Base-by-base conservation (phyloP, 2,113 vertebrate species). In the Poicephalus gulielmi region DNA sequence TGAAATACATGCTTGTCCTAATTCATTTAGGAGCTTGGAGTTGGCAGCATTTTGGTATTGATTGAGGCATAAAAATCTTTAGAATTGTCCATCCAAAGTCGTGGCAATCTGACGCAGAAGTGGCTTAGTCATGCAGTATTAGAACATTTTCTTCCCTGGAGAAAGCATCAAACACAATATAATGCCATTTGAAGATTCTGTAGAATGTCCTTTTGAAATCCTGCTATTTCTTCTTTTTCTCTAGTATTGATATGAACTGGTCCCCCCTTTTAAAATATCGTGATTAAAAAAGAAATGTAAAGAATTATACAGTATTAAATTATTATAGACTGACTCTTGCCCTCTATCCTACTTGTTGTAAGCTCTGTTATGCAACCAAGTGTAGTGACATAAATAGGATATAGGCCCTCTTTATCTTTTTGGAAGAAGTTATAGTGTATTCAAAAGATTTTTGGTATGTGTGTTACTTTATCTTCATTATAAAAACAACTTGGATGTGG, bases 401-500 rank as follows among this genome's bases (percentile, higher is more conserved):
- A 95, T 89, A 92, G 82, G 70, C 75, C 64, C 64, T 96, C 60
- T 90, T 96, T 98, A 98, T 98, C 97, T 97, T 95, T 95, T 97
- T 97, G 94, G 74, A 97, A 97, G 97, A 97, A 97, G 94, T 96
- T 98, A 94, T 73, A 96, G 70, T 76, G 81, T 96, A 96, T 92
- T 98, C 81, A 96, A 97, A 88, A 95, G 92, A 94, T 96, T 98
- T 97, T 98, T 97, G 92, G 96, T 97, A 98, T 98, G 94, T 94
- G 57, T 86, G 49, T 85, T 96, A 96, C 97, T 98, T 98, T 98
- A 98, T 98, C 98, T 98, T 98, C 96, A 97, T 97, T 97, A 96
- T 89, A 96, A 96, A 97, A 97, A 97, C 94, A 97, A 75, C 81
- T 91, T 86, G 95, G 83, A 97, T 96, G 90, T 93, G 92, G 53